Base-by-base conservation (phyloP, 2,888 invertebrate species). In the Bembecia ichneumoniformis region DNA sequence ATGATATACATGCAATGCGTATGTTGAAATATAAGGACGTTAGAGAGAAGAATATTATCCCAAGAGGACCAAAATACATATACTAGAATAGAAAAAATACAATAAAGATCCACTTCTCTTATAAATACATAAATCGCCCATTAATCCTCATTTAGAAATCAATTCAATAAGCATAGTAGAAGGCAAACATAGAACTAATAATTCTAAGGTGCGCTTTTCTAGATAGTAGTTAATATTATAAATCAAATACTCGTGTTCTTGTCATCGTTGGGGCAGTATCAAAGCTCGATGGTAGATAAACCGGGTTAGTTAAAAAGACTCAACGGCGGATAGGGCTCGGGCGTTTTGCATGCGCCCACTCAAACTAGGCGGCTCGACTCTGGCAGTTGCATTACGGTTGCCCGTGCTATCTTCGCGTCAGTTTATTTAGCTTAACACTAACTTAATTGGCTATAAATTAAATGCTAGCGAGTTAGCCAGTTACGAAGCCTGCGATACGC, bases 361-460 rank as follows among this genome's bases (percentile, higher is more conserved):
- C 64, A 63, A 73, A 62, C 58, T 58, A 51, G 52, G 58, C 56
- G 54, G 57, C 58, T 63, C 57, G 56, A 52, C 62, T 64, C 64
- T 61, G 64, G 63, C 69, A 69, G 68, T 71, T 65, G 69, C 70
- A 70, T 68, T 74, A 77, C 74, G 64, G 74, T 75, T 74, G 70
- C 77, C 73, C 66, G 70, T 71, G 67, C 72, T 79, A 79, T 79
- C 78, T 77, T 71, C 74, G 62, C 72, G 77, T 79, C 74, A 74
- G 77, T 80, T 80, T 82, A 80, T 82, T 82, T 74, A 75, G 79
- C 76, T 79, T 78, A 80, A 77, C 82, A 82, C 79, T 68, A 76
- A 76, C 77, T 76, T 84, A 83, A 86, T 86, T 86, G 84, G 79
- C 82, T 71, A 79, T 86, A 84, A 84, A 83, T 86, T 82, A 80